Conservation (phyloP, 2,888 invertebrate species). For the Ptychoptera contaminata region DNA sequence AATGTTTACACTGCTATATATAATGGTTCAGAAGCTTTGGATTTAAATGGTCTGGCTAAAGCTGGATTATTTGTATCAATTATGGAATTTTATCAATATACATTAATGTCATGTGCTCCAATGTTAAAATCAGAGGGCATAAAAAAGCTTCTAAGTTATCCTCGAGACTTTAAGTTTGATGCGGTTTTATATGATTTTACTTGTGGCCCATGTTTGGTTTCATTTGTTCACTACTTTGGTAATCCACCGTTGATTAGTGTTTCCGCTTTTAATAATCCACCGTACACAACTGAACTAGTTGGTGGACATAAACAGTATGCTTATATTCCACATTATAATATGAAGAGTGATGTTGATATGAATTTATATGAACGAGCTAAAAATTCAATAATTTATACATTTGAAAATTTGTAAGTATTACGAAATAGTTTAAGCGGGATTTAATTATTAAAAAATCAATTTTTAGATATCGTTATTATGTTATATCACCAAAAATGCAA, state of each 20-base stretch:
- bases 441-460: too few relatives aligned
- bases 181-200: constrained; percentile 21
- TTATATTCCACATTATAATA: constrained; percentile 12
- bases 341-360: background rate
- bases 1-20: constrained; percentile 12
- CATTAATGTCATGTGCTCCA: constrained; percentile 9
- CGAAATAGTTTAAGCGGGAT: background rate
- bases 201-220: constrained; percentile 19
- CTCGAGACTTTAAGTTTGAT: constrained; percentile 19
- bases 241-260: constrained; percentile 21
- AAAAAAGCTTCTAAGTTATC: constrained; percentile 15
- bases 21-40: background rate
- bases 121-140: constrained; percentile 15
- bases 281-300: constrained; percentile 13
- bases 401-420: background rate
- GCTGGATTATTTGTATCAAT: constrained; percentile 3
- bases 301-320: constrained; percentile 17
- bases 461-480: background rate
- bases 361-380: background rate
- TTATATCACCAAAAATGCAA: background rate
- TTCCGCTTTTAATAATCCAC: constrained; percentile 15
- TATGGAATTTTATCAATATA: constrained; percentile 6
- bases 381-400: background rate
- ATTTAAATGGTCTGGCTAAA: background rate
- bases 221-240: constrained; percentile 20